A percentile compares a stretch with the other conserved stretches of the same genome.
These are phyloP conservation scores for Cephalopachus bancanus DNA, from an alignment of 2,797 vertebrate species.

Conservation along the genomic window DNA sequence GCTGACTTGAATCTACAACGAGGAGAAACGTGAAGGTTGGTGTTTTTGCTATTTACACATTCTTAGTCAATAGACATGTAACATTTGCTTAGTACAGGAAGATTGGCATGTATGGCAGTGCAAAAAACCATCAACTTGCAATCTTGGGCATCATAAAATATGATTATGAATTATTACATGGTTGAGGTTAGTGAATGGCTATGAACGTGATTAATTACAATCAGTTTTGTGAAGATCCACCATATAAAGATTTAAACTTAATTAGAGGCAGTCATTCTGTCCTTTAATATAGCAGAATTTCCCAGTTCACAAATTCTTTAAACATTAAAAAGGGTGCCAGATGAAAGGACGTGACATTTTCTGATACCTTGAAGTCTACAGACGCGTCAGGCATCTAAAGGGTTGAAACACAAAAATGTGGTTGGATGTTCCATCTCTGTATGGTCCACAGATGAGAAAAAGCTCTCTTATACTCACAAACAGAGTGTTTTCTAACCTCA, in stretches of 20 bases:
- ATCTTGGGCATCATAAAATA: not conserved
- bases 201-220: not conserved
- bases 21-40: not conserved
- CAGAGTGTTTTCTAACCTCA: not conserved
- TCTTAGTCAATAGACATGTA: not conserved
- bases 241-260: not conserved
- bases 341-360: not conserved
- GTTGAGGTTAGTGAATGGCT: not conserved
- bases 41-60: not conserved
- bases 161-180: not conserved
- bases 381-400: not conserved
- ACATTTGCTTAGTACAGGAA: not conserved
- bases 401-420: not conserved
- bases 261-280: slow-evolving; percentile 14
- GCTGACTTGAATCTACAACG: not conserved
- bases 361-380: not conserved
- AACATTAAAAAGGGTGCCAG: slow-evolving; percentile 24
- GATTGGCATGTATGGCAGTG: not conserved
- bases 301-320: slow-evolving; percentile 35
- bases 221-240: not conserved
- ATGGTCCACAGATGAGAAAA: not conserved
- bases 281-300: not conserved
- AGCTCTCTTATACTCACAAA: not conserved
- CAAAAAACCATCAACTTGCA: not conserved
- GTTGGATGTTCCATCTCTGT: not conserved